Conservation (phyloP, 2,888 invertebrate species). For the Nematopogon swammerdamellus region DNA sequence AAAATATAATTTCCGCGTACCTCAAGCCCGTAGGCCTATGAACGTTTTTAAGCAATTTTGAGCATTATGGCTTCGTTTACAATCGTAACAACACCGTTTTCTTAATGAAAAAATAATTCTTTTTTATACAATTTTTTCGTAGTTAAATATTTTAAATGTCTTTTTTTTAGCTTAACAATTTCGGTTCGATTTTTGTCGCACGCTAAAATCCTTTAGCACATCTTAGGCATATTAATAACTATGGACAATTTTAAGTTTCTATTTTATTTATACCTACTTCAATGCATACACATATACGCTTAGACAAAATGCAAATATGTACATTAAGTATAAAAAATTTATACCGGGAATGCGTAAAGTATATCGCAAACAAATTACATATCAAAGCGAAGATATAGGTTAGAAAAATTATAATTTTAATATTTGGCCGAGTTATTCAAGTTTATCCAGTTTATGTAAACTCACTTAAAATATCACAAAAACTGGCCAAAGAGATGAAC, state of each 20-base stretch:
- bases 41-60: background rate
- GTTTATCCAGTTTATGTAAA: too few relatives aligned
- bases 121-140: background rate
- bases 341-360: background rate
- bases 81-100: background rate
- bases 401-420: too few relatives aligned
- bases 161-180: background rate
- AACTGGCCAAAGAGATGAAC: too few relatives aligned
- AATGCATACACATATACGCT: background rate
- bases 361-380: background rate
- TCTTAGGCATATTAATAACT: background rate
- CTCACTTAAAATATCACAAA: too few relatives aligned
- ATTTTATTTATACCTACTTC: background rate
- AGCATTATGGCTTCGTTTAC: background rate
- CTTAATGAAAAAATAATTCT: background rate
- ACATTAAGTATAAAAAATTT: background rate
- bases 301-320: background rate
- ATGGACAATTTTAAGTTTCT: background rate
- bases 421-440: too few relatives aligned
- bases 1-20: background rate
- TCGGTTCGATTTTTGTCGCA: background rate
- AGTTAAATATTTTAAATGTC: background rate
- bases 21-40: too few relatives aligned
- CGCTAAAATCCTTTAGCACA: background rate
- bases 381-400: too few relatives aligned